Conservation (phyloP, 2,888 invertebrate species). For the Ochropleura leucogaster region DNA sequence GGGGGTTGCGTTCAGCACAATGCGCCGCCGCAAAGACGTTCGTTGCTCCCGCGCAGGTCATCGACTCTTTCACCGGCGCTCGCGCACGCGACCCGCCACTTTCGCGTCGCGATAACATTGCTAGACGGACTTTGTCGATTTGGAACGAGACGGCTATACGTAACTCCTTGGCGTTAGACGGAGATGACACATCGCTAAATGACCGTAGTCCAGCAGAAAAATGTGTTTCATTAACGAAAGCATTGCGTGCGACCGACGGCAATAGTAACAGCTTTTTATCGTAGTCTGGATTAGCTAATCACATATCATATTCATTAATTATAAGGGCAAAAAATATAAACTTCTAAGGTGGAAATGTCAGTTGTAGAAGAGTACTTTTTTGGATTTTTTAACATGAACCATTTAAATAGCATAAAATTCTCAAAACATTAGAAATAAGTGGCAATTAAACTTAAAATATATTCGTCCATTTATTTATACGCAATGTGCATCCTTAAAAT, state of each 20-base stretch:
- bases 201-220: constrained; percentile 66
- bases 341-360: constrained; percentile 10
- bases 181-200: constrained; percentile 61
- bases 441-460: background rate
- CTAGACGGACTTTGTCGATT: constrained; percentile 75
- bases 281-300: constrained; percentile 51
- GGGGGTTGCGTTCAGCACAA: constrained; percentile 79
- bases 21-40: constrained; percentile 88
- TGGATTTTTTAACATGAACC: background rate
- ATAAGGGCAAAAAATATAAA: constrained; percentile 32
- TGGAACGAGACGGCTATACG: constrained; percentile 68
- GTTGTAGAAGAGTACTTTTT: constrained; percentile 2
- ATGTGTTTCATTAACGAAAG: constrained; percentile 71
- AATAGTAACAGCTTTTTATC: constrained; percentile 55
- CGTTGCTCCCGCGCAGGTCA: constrained; percentile 89
- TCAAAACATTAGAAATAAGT: background rate
- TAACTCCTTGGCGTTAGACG: constrained; percentile 44
- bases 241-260: constrained; percentile 61
- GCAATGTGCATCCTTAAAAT: constrained; percentile 34
- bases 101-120: constrained; percentile 85
- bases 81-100: constrained; percentile 86
- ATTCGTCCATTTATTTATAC: constrained; percentile 28
- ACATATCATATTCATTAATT: constrained; percentile 35
- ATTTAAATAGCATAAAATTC: background rate
- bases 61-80: constrained; percentile 88